Evolutionary conservation across 2,113 vertebrate species (phyloP).

Genomic region (Stegostoma tigrinum): DNA sequence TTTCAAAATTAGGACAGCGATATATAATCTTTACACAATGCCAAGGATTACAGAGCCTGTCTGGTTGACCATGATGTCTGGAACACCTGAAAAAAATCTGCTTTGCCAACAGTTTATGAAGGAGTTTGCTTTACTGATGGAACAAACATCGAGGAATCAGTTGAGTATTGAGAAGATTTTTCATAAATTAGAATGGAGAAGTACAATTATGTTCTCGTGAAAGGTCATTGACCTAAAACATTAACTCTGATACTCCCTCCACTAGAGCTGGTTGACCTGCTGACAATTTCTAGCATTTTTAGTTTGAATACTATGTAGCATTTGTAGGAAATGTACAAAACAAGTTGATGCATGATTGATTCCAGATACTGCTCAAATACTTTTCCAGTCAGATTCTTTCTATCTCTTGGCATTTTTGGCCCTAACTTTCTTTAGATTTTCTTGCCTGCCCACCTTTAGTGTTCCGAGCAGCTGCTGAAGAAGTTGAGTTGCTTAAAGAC

Average conservation of each 20-base stretch:
- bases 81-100: conserved; percentile 85
- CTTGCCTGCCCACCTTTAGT: not conserved
- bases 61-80: conserved; percentile 97
- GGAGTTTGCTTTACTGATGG: conserved; percentile 87
- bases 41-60: conserved; percentile 90
- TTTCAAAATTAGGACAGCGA: conserved; percentile 68
- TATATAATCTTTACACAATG: conserved; percentile 96
- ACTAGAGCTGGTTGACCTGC: not conserved
- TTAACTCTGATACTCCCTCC: not conserved
- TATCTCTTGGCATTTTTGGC: not conserved
- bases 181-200: not conserved
- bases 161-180: conserved; percentile 54
- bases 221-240: not conserved
- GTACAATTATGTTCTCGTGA: not conserved
- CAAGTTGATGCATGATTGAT: not conserved
- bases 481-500: not conserved
- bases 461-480: not conserved
- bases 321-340: not conserved
- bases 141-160: conserved; percentile 95
- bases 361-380: not conserved
- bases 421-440: not conserved
- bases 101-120: conserved; percentile 94
- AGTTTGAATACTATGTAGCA: not conserved
- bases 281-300: not conserved
- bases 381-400: not conserved